Evolutionary conservation across 2,888 invertebrate genomes (phyloP).

Genomic region (Trachelus stipa): DNA sequence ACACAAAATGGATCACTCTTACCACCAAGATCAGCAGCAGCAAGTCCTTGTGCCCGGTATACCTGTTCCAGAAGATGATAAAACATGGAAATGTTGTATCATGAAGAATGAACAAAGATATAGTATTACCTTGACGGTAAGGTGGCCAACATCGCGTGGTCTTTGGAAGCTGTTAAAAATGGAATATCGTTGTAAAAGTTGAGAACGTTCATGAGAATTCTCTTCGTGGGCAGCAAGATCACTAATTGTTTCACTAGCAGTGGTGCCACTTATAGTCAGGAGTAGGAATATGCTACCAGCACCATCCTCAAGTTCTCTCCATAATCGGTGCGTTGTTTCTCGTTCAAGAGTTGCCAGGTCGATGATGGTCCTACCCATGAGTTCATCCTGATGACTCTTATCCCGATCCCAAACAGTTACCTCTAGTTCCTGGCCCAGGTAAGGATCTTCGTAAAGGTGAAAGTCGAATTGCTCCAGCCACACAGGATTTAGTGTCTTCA

Average conservation of each 20-base stretch:
- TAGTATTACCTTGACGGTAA: slow-evolving; percentile 91
- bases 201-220: slow-evolving; percentile 77
- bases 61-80: slow-evolving; percentile 46
- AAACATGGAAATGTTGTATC: background rate
- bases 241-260: slow-evolving; percentile 91
- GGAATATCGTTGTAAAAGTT: slow-evolving; percentile 53
- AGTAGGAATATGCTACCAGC: slow-evolving; percentile 87
- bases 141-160: slow-evolving; percentile 89
- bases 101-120: background rate
- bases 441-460: slow-evolving; percentile 89
- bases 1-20: slow-evolving; percentile 99
- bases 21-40: slow-evolving; percentile 95
- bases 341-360: slow-evolving; percentile 86
- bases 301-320: slow-evolving; percentile 91
- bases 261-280: slow-evolving; percentile 94
- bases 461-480: slow-evolving; percentile 99
- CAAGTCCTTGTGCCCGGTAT: slow-evolving; percentile 80
- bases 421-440: slow-evolving; percentile 88
- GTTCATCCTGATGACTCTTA: slow-evolving; percentile 84
- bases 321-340: slow-evolving; percentile 91
- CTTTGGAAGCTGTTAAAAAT: slow-evolving; percentile 74
- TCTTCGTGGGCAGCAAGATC: slow-evolving; percentile 89
- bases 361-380: slow-evolving; percentile 86
- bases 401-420: slow-evolving; percentile 93
- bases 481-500: slow-evolving; percentile 86